Evolutionary conservation across 1,140 invertebrate genomes (phyloP).

Genomic region (Probaryconus sp.): DNA sequence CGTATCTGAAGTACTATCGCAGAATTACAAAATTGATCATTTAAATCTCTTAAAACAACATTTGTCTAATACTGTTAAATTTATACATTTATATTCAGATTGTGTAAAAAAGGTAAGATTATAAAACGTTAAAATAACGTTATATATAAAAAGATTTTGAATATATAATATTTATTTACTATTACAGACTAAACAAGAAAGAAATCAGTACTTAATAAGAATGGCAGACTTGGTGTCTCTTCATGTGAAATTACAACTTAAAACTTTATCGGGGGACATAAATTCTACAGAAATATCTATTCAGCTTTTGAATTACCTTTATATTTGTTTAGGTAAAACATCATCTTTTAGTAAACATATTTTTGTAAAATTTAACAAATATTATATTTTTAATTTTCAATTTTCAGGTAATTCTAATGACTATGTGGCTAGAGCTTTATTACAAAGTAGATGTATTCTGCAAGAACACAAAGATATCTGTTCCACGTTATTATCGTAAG

Average conservation of each 20-base stretch:
- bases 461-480: constrained; percentile 65
- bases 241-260: constrained; percentile 70
- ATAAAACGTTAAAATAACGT: too few relatives aligned
- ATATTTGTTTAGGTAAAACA: constrained; percentile 69
- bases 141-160: too few relatives aligned
- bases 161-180: constrained; percentile 19
- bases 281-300: constrained; percentile 57
- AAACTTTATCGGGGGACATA: constrained; percentile 43
- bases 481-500: constrained; percentile 67
- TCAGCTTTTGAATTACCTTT: constrained; percentile 66
- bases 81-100: too few relatives aligned
- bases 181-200: constrained; percentile 65
- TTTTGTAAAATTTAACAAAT: constrained; percentile 15
- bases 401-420: constrained; percentile 71
- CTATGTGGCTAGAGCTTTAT: constrained; percentile 70
- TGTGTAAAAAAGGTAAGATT: too few relatives aligned
- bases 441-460: constrained; percentile 62
- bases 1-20: too few relatives aligned
- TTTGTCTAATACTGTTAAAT: too few relatives aligned
- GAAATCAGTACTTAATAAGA: constrained; percentile 67
- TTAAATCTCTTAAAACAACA: too few relatives aligned
- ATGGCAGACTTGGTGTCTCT: constrained; percentile 70
- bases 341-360: constrained; percentile 1
- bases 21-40: too few relatives aligned
- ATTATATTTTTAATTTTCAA: constrained; percentile 5